A percentile compares a stretch with the other conserved stretches of the same genome.
These are phyloP conservation scores for Urophycis tenuis DNA, from an alignment of 2,797 vertebrate species.

Conservation along the genomic window DNA sequence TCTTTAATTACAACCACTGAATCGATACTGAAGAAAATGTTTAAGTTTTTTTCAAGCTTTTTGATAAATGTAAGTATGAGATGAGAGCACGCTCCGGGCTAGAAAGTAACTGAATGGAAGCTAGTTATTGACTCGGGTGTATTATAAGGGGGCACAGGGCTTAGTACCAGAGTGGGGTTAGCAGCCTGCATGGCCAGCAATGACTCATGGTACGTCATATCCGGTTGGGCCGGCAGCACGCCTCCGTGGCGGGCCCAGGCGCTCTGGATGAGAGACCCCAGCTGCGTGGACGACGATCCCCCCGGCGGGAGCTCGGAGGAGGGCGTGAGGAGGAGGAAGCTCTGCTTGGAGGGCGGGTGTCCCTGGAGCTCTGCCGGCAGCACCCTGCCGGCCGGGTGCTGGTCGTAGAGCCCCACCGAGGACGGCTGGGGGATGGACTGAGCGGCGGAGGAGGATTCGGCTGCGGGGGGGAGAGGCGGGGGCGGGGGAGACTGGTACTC, in stretches of 20 bases:
- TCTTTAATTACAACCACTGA: background rate
- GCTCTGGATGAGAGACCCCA: constrained; percentile 78
- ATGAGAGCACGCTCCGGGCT: background rate
- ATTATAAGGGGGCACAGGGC: constrained; percentile 41
- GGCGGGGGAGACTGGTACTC: constrained; percentile 91
- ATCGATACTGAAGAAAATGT: background rate
- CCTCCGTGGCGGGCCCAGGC: constrained; percentile 67
- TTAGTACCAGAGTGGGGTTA: constrained; percentile 71
- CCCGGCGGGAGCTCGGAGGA: constrained; percentile 71
- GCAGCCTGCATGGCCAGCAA: constrained; percentile 66
- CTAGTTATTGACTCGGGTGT: constrained; percentile 46
- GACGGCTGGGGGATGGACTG: constrained; percentile 70
- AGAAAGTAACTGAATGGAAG: constrained; percentile 24
- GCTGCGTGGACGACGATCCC: constrained; percentile 71
- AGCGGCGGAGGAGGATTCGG: constrained; percentile 61
- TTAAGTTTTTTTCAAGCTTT: background rate
- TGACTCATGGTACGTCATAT: constrained; percentile 71
- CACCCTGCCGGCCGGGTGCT: constrained; percentile 24
- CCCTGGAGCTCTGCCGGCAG: constrained; percentile 62
- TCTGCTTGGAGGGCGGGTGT: constrained; percentile 78
- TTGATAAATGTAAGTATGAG: background rate
- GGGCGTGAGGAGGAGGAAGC: constrained; percentile 66
- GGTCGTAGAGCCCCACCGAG: constrained; percentile 44
- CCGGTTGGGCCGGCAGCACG: constrained; percentile 57
- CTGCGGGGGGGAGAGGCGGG: constrained; percentile 65